Evolutionary conservation across 1,140 invertebrate genomes (phyloP).

Genomic region (Aphelenchoides fujianensis): DNA sequence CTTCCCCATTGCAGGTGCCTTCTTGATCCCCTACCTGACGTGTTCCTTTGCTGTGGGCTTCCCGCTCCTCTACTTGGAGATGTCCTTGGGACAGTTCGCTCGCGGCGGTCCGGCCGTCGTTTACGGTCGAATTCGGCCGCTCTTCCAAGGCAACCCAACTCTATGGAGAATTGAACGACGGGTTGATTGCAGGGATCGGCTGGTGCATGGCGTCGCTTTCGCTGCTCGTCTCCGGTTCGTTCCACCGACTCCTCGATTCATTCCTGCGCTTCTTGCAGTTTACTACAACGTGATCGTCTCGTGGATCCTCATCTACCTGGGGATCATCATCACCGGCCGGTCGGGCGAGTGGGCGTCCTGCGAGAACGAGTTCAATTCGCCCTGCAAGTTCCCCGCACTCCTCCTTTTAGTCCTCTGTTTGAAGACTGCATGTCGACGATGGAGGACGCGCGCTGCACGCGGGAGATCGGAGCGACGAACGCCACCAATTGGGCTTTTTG

Average conservation of each 20-base stretch:
- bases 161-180: too few species aligned
- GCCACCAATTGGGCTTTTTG: conserved; percentile 33
- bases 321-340: conserved; percentile 77
- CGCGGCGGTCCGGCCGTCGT: conserved; percentile 90
- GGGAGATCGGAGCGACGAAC: conserved; percentile 22
- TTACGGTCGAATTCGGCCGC: conserved; percentile 79
- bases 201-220: conserved; percentile 46
- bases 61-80: conserved; percentile 94
- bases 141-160: conserved; percentile 36
- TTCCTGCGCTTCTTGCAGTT: too few species aligned
- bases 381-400: conserved; percentile 27
- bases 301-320: conserved; percentile 88
- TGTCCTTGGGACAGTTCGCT: conserved; percentile 90
- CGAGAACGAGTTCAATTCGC: conserved; percentile 79
- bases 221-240: conserved; percentile 33
- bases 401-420: too few species aligned
- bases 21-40: conserved; percentile 79
- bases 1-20: conserved; percentile 22
- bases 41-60: conserved; percentile 82
- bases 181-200: conserved; percentile 45
- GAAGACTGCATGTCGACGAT: conserved; percentile 37
- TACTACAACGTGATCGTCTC: conserved; percentile 93
- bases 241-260: neutral
- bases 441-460: conserved; percentile 37
- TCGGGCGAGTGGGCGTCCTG: conserved; percentile 80